These are phyloP conservation scores for Myocastor coypus DNA, from an alignment of 2,113 vertebrate species.

Conservation along the genomic window DNA sequence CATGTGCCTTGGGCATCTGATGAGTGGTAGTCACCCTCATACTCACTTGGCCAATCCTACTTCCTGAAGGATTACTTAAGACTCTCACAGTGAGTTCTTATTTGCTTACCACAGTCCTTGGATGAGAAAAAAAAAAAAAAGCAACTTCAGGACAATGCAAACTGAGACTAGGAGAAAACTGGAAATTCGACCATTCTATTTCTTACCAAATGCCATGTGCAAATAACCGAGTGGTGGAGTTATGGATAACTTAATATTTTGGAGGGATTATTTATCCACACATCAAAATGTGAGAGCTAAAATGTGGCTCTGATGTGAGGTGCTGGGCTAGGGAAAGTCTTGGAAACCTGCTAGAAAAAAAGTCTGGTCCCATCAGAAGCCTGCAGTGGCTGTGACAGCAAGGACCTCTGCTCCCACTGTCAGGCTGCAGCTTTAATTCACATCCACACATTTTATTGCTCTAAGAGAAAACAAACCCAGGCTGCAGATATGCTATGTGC, in stretches of 20 bases:
- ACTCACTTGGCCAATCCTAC: not conserved
- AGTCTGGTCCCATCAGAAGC: not conserved
- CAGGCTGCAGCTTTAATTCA: not conserved
- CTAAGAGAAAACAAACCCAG: not conserved
- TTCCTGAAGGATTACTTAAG: not conserved
- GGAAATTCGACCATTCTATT: not conserved
- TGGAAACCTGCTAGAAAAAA: not conserved
- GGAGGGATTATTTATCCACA: not conserved
- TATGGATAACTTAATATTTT: not conserved
- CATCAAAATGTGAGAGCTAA: not conserved
- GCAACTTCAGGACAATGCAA: not conserved
- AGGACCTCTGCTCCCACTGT: not conserved
- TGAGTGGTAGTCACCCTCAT: not conserved
- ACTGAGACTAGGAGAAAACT: not conserved
- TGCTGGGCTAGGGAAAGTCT: not conserved
- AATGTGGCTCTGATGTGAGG: not conserved
- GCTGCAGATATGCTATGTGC: not conserved
- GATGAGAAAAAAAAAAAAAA: not conserved
- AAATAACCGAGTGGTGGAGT: not conserved
- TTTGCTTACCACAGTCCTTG: not conserved
- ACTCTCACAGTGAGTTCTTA: not conserved
- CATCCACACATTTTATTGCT: not conserved
- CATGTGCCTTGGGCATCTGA: not conserved
- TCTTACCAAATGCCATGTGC: not conserved
- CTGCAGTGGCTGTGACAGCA: rapidly evolving